Evolutionary conservation across 2,797 vertebrate species (phyloP), one percentile per base, ranked within the genome.

Genomic region (Phrynocephalus guinanensis): DNA sequence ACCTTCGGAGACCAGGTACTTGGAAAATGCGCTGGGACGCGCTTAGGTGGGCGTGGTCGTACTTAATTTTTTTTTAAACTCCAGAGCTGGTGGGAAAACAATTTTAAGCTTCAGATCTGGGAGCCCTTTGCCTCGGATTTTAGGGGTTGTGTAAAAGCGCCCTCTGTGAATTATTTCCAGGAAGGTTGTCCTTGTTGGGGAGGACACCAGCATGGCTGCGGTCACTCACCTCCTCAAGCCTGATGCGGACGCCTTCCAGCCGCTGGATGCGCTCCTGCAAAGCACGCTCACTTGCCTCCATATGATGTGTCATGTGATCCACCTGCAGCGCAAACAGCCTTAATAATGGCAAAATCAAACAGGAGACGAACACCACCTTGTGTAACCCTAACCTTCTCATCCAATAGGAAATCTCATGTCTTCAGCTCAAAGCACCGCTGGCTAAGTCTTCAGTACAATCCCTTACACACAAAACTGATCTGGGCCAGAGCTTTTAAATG

Each of bases 191-290:
- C 26, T 67, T 13, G 44, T 6, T 44, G 48, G n/a, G 56, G 44
- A 85, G 56, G 66, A 28, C 7, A 71, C 73, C 26, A 44, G 38
- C 38, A 33, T 67, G 38, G 26, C 8, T n/a, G n/a, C n/a, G 38
- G 11, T 26, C 30, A 24, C 96, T 95, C 86, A 99, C 99, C 97
- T 99, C 98, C 81, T 99, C 98, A 81, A 99, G 95, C 11, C 97
- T 97, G 83, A 98, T 95, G 82, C 97, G 96, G 52, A 96, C 93
- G 6, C 96, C 95, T 95, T 99, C 99, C 92, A 99, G 96, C 91
- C 97, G 98, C 88, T 98, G 97, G 87, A 98, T 96, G 68, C 98
- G 96, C 11, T 98, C 98, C 89, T 99, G 98, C 91, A 98, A 94
- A 28, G 94, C 94, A 84, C 94, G 95, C 93, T 99, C 98, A 0